A percentile compares a stretch with the other conserved stretches of the same genome.
These are phyloP conservation scores for Odocoileus virginianus DNA, from an alignment of 2,113 vertebrate species.

Conservation along the genomic window DNA sequence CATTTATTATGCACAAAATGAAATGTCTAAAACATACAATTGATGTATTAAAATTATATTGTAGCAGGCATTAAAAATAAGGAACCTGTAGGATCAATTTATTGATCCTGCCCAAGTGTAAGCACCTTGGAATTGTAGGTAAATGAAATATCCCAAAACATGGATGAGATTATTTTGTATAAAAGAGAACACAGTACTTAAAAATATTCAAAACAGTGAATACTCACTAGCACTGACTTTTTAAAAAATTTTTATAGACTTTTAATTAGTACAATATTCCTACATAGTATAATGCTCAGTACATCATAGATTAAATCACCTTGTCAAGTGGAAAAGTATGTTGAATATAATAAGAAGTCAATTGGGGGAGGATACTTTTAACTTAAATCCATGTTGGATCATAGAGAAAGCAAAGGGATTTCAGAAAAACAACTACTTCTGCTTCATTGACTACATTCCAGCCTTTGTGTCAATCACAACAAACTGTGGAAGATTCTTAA, in stretches of 20 bases:
- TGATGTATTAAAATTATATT: not conserved
- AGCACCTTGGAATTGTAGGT: not conserved
- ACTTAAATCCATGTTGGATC: not conserved
- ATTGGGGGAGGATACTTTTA: not conserved
- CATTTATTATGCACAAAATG: not conserved
- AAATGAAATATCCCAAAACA: not conserved
- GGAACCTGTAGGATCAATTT: not conserved
- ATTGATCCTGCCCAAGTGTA: not conserved
- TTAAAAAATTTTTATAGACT: not conserved
- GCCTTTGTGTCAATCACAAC: not conserved
- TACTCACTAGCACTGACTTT: not conserved
- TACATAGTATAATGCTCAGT: not conserved
- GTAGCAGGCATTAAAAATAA: not conserved
- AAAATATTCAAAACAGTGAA: not conserved
- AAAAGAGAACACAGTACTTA: not conserved
- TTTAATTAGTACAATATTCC: not conserved
- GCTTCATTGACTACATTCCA: not conserved
- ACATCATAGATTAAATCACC: not conserved
- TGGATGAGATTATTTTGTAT: not conserved
- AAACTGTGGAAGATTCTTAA: not conserved
- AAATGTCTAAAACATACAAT: not conserved
- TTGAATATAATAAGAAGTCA: not conserved
- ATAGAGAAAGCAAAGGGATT: not conserved
- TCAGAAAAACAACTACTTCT: not conserved
- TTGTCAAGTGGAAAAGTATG: not conserved